Base-by-base conservation (phyloP, 1,140 invertebrate genomes). In the Ceratina australensis region DNA sequence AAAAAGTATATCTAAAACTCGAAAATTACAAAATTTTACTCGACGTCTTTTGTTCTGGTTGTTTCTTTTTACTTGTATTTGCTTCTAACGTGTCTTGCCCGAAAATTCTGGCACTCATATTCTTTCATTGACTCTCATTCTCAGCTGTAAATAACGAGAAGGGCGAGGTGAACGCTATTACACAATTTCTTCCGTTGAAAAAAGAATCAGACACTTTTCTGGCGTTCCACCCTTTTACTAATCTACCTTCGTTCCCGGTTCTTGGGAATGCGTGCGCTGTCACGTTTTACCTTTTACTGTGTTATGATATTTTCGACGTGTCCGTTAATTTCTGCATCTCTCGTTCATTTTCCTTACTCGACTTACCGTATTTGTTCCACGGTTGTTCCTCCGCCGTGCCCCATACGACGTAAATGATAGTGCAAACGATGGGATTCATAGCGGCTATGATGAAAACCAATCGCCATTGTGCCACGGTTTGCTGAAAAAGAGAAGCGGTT, bases 401-500 rank as follows among this genome's bases (percentile, higher is more conserved):
- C 81, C 95, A 95, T 0, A 94, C 64, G 0, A 93, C 80, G 52
- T 94, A 95, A 5, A 93, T 66, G 2, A 94, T 74, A 22, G 94
- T 93, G 28, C 93, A 92, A n/a, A 90, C 74, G 2, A 93, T 86
- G 0, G 95, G 82, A 88, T 94, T 94, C 0, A 80, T 82, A 3
- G 94, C 91, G 0, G 93, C 91, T 4, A 96, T 93, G 22, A 95
- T 85, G 79, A 94, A 95, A 0, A 95, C 94, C 76, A 94, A 90
- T 80, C 94, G 93, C 95, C 95, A 96, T 79, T 95, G 94, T 2
- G 91, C 91, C 33, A 94, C 92, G 0, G 94, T 95, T 95, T 95
- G 94, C 95, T 96, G 81, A 0, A 91, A 89, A 84, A 66, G 82
- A 78, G 71, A 75, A n/a, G 71, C 7, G 52, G 65, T 60, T 75